These are phyloP conservation scores for Rhagium mordax DNA, from an alignment of 2,888 invertebrate genomes.

Conservation along the genomic window DNA sequence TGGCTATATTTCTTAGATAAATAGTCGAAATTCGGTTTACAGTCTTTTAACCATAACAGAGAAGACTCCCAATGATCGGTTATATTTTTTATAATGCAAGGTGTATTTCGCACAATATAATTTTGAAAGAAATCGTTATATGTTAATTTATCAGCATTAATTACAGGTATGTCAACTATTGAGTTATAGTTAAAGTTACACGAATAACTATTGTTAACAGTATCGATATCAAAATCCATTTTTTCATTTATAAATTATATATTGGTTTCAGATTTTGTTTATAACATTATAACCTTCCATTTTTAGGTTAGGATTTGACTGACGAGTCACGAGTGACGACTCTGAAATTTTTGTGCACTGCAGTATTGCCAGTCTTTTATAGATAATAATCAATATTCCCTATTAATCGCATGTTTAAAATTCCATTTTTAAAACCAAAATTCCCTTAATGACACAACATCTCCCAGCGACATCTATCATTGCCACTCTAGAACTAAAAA, in stretches of 20 bases:
- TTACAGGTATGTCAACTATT: slow-evolving; percentile 40
- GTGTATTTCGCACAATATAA: slow-evolving; percentile 74
- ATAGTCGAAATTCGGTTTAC: slow-evolving; percentile 77
- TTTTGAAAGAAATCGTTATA: slow-evolving; percentile 77
- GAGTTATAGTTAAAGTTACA: slow-evolving; percentile 21
- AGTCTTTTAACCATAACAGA: slow-evolving; percentile 74
- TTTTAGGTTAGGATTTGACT: no score
- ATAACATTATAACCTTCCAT: no score
- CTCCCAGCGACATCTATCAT: no score
- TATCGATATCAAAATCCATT: slow-evolving; percentile 26
- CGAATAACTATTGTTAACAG: background rate
- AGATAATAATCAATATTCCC: no score
- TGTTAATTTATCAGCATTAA: slow-evolving; percentile 46
- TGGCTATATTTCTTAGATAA: slow-evolving; percentile 76
- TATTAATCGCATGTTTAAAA: no score
- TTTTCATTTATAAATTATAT: slow-evolving; percentile 3
- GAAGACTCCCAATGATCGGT: slow-evolving; percentile 78
- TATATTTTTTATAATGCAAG: slow-evolving; percentile 80
- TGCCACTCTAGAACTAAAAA: no score
- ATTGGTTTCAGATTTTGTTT: no score
- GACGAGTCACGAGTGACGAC: no score
- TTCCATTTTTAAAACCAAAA: no score
- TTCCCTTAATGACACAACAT: no score
- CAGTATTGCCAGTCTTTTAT: no score
- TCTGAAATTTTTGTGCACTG: no score